Evolutionary conservation across 2,797 vertebrate species (phyloP), one percentile per base, ranked within the genome.

Genomic region (Tiaroga cobitis): DNA sequence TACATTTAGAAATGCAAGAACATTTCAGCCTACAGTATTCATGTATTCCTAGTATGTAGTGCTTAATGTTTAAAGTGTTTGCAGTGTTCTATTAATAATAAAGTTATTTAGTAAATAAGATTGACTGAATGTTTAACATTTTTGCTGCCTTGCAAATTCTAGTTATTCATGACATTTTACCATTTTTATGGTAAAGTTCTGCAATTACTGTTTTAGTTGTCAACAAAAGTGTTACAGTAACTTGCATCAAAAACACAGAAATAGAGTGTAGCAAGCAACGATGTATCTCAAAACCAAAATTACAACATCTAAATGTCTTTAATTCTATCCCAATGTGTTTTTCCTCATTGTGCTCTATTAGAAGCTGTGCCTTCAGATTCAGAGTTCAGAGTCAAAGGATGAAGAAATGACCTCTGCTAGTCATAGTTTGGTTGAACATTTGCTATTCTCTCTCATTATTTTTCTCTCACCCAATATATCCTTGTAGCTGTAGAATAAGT

Each of bases 381-480:
- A 34, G 1, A 56, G 74, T n/a, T 59, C 13, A 77, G 41, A 49
- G 56, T 63, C n/a, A 2, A n/a, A 19, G 4, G 15, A 80, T 43
- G 39, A 32, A 43, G n/a, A 46, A 32, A 32, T 65, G 0, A 63
- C 63, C 6, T 67, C 41, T 46, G 26, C 10, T 67, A 34, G 56
- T 43, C 8, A 16, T 39, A 16, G 8, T 54, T 21, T 80, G 51
- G 26, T 24, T 68, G 63, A 54, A 24, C 32, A 9, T 69, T 32
- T 54, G 43, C 24, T 39, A 19, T 37, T 70, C 65, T 68, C 78
- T 80, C 29, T 81, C 65, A 54, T 68, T 69, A 54, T 81, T 81
- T 54, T 32, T 51, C 46, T 56, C 63, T 43, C 11, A 54, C 51
- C 46, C 49, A 70, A 59, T 54, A 15, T 56, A 59, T 41, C 24